A percentile compares a stretch with the other conserved stretches of the same genome.
phyloP scores from a whole-genome alignment of 2,797 vertebrate genomes.

The Schizopygopsis malacanthus region DNA sequence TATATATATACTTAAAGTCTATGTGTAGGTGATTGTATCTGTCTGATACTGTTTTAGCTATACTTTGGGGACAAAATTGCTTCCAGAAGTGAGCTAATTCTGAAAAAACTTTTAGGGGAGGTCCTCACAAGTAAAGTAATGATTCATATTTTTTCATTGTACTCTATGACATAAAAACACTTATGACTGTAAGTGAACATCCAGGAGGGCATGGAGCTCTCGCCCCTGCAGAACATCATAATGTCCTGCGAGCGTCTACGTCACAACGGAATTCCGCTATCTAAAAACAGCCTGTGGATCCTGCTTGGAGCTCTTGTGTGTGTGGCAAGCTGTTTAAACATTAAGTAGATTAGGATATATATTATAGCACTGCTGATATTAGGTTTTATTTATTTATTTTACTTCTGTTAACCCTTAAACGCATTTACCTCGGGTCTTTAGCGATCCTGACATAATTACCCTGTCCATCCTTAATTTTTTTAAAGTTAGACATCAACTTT shows the following conservation, averaged over 20 bases:
- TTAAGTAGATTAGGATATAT: neutral
- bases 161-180: neutral
- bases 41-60: neutral
- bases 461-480: too few species aligned
- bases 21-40: neutral
- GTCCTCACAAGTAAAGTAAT: neutral
- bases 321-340: constrained; percentile 9
- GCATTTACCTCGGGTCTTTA: too few species aligned
- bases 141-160: neutral
- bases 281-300: constrained; percentile 48
- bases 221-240: neutral
- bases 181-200: neutral
- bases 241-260: constrained; percentile 13
- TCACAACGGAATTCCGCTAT: constrained; percentile 56
- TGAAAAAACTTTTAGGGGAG: neutral
- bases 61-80: neutral
- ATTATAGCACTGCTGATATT: neutral
- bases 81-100: neutral
- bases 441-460: too few species aligned
- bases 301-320: neutral
- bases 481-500: too few species aligned
- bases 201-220: neutral
- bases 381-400: neutral
- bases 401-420: neutral
- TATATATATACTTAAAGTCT: neutral